Percentiles rank a stretch among this genome's conserved stretches.
Conservation (phyloP, 2,888 invertebrate species). For the Sisyra terminalis region DNA sequence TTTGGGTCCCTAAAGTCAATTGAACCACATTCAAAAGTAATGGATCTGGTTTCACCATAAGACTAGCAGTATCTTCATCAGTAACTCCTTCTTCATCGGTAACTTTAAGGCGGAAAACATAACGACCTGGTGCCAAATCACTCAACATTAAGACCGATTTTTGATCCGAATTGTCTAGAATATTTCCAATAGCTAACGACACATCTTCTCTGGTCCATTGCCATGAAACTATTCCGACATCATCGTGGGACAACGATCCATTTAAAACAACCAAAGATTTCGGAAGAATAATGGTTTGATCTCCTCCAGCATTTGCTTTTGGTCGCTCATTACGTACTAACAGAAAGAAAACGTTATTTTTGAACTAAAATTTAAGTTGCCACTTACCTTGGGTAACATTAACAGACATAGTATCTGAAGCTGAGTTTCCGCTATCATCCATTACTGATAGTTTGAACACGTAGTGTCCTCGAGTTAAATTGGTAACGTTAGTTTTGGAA, state of each 20-base stretch:
- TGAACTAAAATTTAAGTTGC: conserved; percentile 3
- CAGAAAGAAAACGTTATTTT: background rate
- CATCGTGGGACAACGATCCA: conserved; percentile 73
- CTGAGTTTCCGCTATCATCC: conserved; percentile 72
- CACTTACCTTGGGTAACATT: conserved; percentile 72
- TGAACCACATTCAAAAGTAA: conserved; percentile 62
- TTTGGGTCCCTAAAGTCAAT: conserved; percentile 61
- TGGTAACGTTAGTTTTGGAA: conserved; percentile 55
- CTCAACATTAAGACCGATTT: conserved; percentile 62
- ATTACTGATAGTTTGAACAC: conserved; percentile 64
- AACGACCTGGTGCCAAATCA: conserved; percentile 74
- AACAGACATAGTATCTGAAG: conserved; percentile 51
- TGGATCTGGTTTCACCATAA: conserved; percentile 67
- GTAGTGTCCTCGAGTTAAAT: conserved; percentile 71
- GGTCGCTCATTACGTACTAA: conserved; percentile 80
- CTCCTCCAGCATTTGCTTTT: conserved; percentile 76
- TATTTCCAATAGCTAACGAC: conserved; percentile 67
- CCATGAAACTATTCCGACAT: conserved; percentile 71
- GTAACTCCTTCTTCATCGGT: conserved; percentile 78
- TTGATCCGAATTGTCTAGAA: conserved; percentile 60
- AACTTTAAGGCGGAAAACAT: conserved; percentile 78
- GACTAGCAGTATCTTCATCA: conserved; percentile 65
- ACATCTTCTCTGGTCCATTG: conserved; percentile 64
- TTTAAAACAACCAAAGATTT: conserved; percentile 61
- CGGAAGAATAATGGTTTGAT: conserved; percentile 62